Percentiles rank a stretch among this genome's conserved stretches.
Conservation (phyloP, 2,113 vertebrate species). For the Gambusia holbrooki region DNA sequence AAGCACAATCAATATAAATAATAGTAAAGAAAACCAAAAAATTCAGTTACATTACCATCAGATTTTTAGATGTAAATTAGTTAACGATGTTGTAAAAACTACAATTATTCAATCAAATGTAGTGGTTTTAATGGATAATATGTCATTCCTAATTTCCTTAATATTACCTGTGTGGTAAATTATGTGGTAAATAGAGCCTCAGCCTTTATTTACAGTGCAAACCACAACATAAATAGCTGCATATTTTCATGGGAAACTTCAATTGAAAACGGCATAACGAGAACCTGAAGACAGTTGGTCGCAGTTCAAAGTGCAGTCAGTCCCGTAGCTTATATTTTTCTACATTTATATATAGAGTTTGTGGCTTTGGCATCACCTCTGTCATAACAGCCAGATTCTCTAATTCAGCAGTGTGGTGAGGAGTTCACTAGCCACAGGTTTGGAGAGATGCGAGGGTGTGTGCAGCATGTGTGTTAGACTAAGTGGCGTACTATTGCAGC, state of each 20-base stretch:
- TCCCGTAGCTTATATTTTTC: conserved; percentile 64
- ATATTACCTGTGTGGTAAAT: no score
- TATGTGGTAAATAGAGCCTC: no score
- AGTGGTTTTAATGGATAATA: neutral
- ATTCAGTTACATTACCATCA: no score
- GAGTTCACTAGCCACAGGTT: conserved; percentile 26
- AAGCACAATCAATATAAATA: no score
- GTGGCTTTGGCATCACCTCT: conserved; percentile 68
- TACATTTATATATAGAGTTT: conserved; percentile 60
- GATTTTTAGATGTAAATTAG: no score
- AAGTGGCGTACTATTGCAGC: conserved; percentile 7
- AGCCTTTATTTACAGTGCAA: conserved; percentile 5
- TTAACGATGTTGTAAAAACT: no score
- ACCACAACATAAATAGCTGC: neutral
- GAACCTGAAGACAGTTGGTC: conserved; percentile 2
- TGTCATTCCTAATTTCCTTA: neutral
- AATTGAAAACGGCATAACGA: conserved; percentile 28
- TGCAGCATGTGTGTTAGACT: conserved; percentile 8
- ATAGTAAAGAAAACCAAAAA: no score
- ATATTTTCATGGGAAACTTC: conserved; percentile 17
- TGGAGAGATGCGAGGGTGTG: conserved; percentile 16
- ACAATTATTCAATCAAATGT: neutral
- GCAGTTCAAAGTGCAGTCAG: conserved; percentile 27
- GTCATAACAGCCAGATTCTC: conserved; percentile 68
- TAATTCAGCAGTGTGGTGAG: conserved; percentile 69